A percentile compares a stretch with the other conserved stretches of the same genome.
These are phyloP conservation scores for Lucilia cuprina DNA, from an alignment of 1,140 invertebrate species.

Conservation along the genomic window DNA sequence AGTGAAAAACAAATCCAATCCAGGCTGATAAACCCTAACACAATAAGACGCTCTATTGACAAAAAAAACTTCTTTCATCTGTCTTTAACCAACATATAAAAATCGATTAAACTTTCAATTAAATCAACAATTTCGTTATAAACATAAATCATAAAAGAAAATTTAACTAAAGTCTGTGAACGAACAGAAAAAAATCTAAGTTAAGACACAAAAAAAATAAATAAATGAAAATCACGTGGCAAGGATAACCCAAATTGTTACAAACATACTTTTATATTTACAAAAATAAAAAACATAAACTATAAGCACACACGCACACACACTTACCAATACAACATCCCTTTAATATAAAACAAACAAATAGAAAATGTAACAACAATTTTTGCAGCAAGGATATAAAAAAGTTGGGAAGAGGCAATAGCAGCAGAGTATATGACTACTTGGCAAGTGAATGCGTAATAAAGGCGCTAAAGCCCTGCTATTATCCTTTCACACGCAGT, in stretches of 20 bases:
- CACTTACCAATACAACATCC: conserved; percentile 14
- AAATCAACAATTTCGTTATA: conserved; percentile 26
- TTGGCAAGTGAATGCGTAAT: conserved; percentile 44
- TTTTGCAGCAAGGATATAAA: neutral
- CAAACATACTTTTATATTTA: neutral
- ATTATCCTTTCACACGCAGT: conserved; percentile 61
- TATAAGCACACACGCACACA: neutral
- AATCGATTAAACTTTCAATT: conserved; percentile 30
- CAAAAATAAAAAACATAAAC: neutral
- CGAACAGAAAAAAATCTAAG: neutral
- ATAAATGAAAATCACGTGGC: conserved; percentile 26
- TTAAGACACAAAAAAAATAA: neutral
- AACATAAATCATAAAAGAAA: conserved; percentile 30
- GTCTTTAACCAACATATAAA: neutral
- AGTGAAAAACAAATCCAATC: too few relatives aligned
- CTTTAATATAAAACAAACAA: neutral
- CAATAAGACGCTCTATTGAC: too few relatives aligned
- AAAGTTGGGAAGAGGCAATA: neutral
- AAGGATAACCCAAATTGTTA: conserved; percentile 30
- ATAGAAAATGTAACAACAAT: neutral
- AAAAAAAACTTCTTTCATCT: too few relatives aligned
- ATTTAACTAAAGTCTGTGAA: neutral
- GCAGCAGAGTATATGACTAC: neutral
- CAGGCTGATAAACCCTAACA: too few relatives aligned
- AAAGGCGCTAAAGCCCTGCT: conserved; percentile 47